Percentiles rank a stretch among this genome's conserved stretches.
phyloP scores from a whole-genome alignment of 2,113 vertebrate genomes.

The Poicephalus gulielmi region DNA sequence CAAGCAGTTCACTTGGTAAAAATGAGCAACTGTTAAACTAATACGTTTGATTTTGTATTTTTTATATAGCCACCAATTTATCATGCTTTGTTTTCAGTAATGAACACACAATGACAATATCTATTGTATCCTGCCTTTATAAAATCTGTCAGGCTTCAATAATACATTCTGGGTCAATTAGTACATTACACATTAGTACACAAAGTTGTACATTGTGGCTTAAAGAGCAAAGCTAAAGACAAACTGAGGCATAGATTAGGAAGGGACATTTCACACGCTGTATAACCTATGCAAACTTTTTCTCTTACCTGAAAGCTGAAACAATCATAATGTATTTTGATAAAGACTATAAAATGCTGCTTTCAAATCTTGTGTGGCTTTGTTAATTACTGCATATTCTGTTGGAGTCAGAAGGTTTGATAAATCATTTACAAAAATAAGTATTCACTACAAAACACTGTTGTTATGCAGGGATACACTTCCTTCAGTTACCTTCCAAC shows the following conservation, averaged over 20 bases:
- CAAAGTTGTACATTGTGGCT: background rate
- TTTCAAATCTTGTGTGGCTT: background rate
- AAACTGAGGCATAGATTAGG: background rate
- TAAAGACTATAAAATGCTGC: background rate
- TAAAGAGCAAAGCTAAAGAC: background rate
- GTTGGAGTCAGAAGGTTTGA: background rate
- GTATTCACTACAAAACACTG: background rate
- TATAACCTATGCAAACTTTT: rapidly evolving
- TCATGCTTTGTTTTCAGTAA: background rate
- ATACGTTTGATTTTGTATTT: background rate
- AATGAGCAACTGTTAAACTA: background rate
- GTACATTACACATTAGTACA: background rate
- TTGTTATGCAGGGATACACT: background rate
- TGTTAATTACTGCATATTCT: background rate
- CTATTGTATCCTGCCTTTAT: background rate
- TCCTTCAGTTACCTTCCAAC: background rate
- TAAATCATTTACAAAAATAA: background rate
- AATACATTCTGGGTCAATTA: rapidly evolving
- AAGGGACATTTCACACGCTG: background rate
- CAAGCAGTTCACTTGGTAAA: background rate
- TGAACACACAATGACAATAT: background rate
- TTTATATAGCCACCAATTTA: background rate
- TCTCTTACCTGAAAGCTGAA: background rate
- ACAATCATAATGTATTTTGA: background rate
- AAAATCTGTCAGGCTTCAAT: background rate